Evolutionary conservation across 2,797 vertebrate genomes (phyloP).

Genomic region (Discoglossus pictus): DNA sequence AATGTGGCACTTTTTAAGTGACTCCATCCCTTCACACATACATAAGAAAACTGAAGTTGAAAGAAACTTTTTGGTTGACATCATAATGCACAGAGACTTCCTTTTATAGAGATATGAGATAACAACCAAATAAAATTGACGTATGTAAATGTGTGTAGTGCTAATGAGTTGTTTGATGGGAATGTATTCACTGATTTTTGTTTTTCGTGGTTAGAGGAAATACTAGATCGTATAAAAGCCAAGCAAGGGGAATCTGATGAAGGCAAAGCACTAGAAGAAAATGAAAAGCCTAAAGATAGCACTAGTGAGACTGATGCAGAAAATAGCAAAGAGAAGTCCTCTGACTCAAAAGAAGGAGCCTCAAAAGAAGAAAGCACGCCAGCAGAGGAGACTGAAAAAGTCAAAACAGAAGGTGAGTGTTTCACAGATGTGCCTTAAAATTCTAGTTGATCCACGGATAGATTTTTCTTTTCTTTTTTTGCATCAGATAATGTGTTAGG

Average conservation of each 20-base stretch:
- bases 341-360: constrained; percentile 64
- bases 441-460: too few species aligned
- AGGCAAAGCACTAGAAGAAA: constrained; percentile 75
- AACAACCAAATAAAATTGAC: too few species aligned
- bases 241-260: constrained; percentile 84
- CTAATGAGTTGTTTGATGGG: background rate
- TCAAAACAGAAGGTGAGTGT: constrained; percentile 74
- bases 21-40: too few species aligned
- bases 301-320: constrained; percentile 68
- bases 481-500: too few species aligned
- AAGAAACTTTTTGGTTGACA: too few species aligned
- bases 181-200: background rate
- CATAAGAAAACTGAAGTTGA: too few species aligned
- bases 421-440: background rate
- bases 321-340: constrained; percentile 68
- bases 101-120: too few species aligned
- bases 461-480: too few species aligned
- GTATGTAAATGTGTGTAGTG: too few species aligned
- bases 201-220: constrained; percentile 81
- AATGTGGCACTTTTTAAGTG: too few species aligned
- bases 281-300: constrained; percentile 70
- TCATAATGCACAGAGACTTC: too few species aligned
- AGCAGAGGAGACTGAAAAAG: constrained; percentile 64
- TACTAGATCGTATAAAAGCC: constrained; percentile 82
- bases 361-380: constrained; percentile 53